Conservation (phyloP, 2,888 invertebrate species). For the Saturnia pavonia region DNA sequence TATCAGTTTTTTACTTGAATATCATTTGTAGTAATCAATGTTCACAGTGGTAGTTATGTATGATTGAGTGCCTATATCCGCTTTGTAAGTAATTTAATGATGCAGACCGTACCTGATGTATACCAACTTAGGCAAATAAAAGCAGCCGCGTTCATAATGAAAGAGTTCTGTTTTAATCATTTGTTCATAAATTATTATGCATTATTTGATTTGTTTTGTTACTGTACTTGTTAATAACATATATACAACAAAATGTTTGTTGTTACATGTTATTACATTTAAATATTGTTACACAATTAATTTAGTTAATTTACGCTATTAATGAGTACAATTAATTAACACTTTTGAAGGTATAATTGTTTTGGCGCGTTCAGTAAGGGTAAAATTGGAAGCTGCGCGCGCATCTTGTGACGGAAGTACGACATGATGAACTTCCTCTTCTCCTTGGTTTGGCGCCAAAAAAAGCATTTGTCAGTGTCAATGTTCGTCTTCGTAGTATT, state of each 20-base stretch:
- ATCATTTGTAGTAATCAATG: conserved; percentile 50
- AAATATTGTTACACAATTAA: not conserved
- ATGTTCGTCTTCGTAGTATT: too few species aligned
- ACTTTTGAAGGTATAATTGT: too few species aligned
- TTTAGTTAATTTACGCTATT: not conserved
- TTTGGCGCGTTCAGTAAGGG: too few species aligned
- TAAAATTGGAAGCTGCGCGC: too few species aligned
- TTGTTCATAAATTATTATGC: not conserved
- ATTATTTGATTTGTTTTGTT: not conserved
- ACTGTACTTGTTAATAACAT: not conserved
- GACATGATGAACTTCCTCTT: too few species aligned
- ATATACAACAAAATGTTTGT: not conserved
- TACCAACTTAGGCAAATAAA: conserved; percentile 7
- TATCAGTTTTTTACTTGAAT: conserved; percentile 43
- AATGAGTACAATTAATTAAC: not conserved
- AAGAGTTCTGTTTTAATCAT: not conserved
- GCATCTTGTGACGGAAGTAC: too few species aligned
- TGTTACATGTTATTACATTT: not conserved
- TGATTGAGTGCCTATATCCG: conserved; percentile 35
- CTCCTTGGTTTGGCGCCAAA: too few species aligned
- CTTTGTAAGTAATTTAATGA: conserved; percentile 21
- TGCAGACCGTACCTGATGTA: not conserved
- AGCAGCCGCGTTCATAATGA: not conserved
- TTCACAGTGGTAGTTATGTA: conserved; percentile 35
- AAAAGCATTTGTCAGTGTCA: too few species aligned